Base-by-base conservation (phyloP, 1,140 invertebrate species). In the Eubasilissa regina region DNA sequence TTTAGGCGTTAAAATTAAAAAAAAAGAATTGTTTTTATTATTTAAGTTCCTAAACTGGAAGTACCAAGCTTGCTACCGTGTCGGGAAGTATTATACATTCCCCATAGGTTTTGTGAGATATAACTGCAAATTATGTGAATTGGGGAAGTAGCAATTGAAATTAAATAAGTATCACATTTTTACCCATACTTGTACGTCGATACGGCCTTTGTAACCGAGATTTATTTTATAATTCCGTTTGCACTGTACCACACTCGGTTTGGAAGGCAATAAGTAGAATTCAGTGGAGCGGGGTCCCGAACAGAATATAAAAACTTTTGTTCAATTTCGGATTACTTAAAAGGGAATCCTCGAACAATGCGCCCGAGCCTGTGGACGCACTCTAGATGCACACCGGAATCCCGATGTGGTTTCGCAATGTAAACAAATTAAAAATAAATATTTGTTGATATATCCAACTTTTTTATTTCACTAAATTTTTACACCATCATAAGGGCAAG, bases 401-500 rank as follows among this genome's bases (percentile, higher is more conserved):
- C 44, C 56, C 17, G 55, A 47, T 75, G 58, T 48, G 56, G 74
- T 64, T 48, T 62, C 43, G 74, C 74, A 75, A 75, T 44, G 74
- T 64, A 75, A 75, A 75, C 74, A 75, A 60, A 60, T 75, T 47
- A 70, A 70, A 35, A 66, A 66, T 66, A 66, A 13, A 66, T 70
- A 48, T 70, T 70, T 45, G 66, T 15, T 13, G 9, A 17, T 9
- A 70, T 47, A 1, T 15, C 0, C 17, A 51, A 12, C 3, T 51
- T 51, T 51, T 51, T 51, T 51, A 51, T 15, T 51, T 1, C 11
- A 51, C 8, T 51, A 51, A 51, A 8, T 51, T 51, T n/a, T 51
- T 51, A 51, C n/a, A 13, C 11, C n/a, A 51, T 8, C n/a, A 13
- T 51, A 51, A 13, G 48, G 48, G 48, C 11, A 51, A 3, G 1